Conservation (phyloP, 2,888 invertebrate species). For the Timandra comae region DNA sequence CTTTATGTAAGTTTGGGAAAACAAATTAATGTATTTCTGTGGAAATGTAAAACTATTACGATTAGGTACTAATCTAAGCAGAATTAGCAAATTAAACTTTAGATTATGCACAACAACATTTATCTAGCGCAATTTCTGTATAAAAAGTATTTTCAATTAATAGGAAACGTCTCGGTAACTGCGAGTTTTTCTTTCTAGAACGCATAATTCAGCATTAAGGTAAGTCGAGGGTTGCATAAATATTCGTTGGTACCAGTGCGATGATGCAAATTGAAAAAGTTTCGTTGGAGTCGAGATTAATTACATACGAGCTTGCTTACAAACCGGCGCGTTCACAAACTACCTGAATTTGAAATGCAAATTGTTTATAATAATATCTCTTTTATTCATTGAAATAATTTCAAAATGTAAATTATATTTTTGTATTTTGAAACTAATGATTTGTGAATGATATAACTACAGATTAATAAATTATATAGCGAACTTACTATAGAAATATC, state of each 20-base stretch:
- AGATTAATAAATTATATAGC: too few relatives aligned
- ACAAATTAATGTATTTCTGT: too few relatives aligned
- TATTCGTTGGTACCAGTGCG: slow-evolving; percentile 25
- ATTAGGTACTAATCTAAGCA: too few relatives aligned
- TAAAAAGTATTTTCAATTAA: slow-evolving; percentile 6
- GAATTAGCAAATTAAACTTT: too few relatives aligned
- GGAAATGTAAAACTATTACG: too few relatives aligned
- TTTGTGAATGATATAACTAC: too few relatives aligned
- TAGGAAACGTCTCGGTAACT: slow-evolving; percentile 4
- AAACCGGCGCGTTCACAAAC: slow-evolving; percentile 20
- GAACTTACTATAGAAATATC: too few relatives aligned
- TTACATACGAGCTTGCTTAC: slow-evolving; percentile 29
- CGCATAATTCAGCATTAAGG: slow-evolving; percentile 20
- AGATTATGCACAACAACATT: too few relatives aligned
- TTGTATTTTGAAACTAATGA: too few relatives aligned
- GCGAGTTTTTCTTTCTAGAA: slow-evolving; percentile 7
- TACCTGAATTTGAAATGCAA: slow-evolving; percentile 27
- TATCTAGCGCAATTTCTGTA: too few relatives aligned
- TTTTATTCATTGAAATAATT: background rate
- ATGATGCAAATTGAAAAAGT: slow-evolving; percentile 57
- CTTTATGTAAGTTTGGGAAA: too few relatives aligned
- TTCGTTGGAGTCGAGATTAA: slow-evolving; percentile 40
- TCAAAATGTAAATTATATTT: too few relatives aligned
- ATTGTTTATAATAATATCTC: slow-evolving; percentile 2
- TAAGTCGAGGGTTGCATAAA: slow-evolving; percentile 26